Conservation (phyloP, 92 coral and sea anemone species). For the Anthopleura xanthogrammica region DNA sequence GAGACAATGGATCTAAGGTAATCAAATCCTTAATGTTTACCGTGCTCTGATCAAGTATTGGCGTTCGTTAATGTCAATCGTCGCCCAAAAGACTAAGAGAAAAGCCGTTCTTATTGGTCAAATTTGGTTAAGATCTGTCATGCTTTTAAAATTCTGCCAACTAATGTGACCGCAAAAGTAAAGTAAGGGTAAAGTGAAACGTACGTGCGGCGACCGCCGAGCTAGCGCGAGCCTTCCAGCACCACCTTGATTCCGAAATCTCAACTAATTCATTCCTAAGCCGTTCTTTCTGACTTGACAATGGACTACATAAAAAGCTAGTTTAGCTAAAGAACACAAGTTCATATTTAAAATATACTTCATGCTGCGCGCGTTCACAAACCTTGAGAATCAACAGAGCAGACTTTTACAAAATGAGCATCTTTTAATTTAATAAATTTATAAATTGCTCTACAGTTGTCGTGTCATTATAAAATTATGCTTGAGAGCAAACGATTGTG, state of each 20-base stretch:
- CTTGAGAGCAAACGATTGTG: constrained; percentile 47
- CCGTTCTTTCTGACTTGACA: background rate
- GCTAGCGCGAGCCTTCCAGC: constrained; percentile 7
- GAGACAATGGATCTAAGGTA: constrained; percentile 13
- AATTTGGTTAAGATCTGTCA: constrained; percentile 5
- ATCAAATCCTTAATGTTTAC: constrained; percentile 18
- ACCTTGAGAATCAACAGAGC: background rate
- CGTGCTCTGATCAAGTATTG: constrained; percentile 9
- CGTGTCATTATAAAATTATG: constrained; percentile 44
- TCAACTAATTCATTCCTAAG: background rate
- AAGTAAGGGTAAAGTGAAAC: constrained; percentile 24
- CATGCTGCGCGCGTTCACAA: background rate
- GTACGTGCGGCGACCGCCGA: background rate
- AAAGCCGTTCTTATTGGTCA: background rate
- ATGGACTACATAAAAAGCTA: background rate
- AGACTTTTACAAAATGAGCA: constrained; percentile 17
- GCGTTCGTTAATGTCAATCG: constrained; percentile 16
- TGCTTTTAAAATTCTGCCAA: constrained; percentile 14
- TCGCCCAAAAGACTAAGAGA: constrained; percentile 10
- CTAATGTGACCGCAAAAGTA: background rate
- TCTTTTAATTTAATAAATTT: constrained; percentile 47
- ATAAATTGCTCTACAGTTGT: constrained; percentile 52
- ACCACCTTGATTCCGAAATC: constrained; percentile 12
- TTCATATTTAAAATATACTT: background rate
- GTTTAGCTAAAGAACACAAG: background rate